A percentile compares a stretch with the other conserved stretches of the same genome.
Evolutionary conservation across 37 sponge, comb jelly and placozoan species (phyloP).

Genomic region (Halichondria panicea): DNA sequence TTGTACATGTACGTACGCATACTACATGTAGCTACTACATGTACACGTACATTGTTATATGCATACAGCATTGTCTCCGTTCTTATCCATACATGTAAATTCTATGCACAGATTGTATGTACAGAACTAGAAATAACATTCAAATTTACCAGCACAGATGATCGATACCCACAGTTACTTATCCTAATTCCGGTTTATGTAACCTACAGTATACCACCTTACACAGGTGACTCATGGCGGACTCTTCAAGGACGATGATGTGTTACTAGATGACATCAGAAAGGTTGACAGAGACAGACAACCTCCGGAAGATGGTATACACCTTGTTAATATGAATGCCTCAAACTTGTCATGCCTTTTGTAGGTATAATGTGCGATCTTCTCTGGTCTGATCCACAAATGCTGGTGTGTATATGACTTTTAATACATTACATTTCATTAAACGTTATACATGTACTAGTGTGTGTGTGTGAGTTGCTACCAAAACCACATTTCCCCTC

Average conservation of each 20-base stretch:
- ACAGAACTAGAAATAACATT: no score
- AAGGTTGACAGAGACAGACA: constrained; percentile 60
- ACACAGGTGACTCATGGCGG: constrained; percentile 94
- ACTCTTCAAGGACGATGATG: constrained; percentile 85
- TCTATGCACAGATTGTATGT: no score
- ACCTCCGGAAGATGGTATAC: constrained; percentile 51
- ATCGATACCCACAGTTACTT: no score
- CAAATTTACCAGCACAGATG: no score
- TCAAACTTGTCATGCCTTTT: background rate
- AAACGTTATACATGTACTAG: background rate
- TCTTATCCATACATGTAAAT: no score
- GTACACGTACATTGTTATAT: no score
- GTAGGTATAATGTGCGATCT: constrained; percentile 94
- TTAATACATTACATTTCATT: background rate
- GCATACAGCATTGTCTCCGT: no score
- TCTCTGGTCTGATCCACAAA: constrained; percentile 98
- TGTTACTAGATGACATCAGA: constrained; percentile 85
- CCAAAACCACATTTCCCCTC: no score
- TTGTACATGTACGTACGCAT: no score
- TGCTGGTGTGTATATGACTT: constrained; percentile 28
- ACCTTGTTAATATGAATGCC: background rate
- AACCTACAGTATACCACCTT: no score
- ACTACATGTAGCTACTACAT: no score
- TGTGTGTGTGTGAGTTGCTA: constrained; percentile 1
- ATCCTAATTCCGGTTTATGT: no score